Percentiles rank a stretch among this genome's conserved stretches.
These are phyloP conservation scores for Malurus cyaneus DNA, from an alignment of 2,113 vertebrate genomes.

Conservation along the genomic window DNA sequence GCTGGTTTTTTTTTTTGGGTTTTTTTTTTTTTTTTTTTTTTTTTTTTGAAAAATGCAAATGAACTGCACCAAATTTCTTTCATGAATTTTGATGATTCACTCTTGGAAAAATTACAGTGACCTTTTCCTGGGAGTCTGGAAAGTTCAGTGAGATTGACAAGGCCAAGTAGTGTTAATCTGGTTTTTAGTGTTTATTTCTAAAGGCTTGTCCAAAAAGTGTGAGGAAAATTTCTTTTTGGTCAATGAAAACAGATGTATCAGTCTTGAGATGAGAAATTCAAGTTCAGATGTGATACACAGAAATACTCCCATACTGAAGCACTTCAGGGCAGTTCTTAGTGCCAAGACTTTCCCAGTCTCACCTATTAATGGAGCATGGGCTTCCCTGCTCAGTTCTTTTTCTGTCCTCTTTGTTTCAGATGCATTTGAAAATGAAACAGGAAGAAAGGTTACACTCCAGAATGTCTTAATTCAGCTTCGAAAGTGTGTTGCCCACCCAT, in stretches of 20 bases:
- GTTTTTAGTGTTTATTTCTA: neutral
- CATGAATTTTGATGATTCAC: neutral
- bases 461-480: constrained; percentile 90
- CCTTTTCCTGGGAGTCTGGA: neutral
- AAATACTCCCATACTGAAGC: neutral
- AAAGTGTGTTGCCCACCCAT: constrained; percentile 91
- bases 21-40: neutral
- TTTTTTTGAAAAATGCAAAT: neutral
- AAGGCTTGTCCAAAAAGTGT: neutral
- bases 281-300: neutral
- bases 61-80: neutral
- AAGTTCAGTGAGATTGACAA: neutral
- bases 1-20: neutral
- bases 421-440: constrained; percentile 81
- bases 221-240: neutral
- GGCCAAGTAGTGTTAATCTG: neutral
- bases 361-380: neutral
- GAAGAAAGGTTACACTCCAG: constrained; percentile 82
- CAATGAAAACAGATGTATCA: neutral
- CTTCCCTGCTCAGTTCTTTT: neutral
- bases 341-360: neutral
- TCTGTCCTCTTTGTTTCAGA: constrained; percentile 69
- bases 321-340: neutral
- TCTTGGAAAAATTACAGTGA: neutral
- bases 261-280: neutral